phyloP scores from a whole-genome alignment of 2,888 invertebrate genomes.

The Cistogaster globosa region DNA sequence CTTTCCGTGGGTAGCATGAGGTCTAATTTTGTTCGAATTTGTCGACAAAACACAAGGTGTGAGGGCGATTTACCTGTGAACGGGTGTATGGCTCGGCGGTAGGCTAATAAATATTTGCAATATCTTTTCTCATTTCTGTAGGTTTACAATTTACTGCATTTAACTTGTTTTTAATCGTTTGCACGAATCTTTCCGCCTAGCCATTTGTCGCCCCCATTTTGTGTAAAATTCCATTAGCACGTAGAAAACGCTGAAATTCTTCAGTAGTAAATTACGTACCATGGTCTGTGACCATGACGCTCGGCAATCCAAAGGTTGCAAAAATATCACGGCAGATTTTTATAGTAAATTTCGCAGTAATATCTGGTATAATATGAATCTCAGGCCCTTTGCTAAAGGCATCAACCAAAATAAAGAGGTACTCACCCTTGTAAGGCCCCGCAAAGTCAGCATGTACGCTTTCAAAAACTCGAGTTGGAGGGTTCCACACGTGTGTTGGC shows the following conservation, averaged over 20 bases:
- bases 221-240: too few relatives aligned
- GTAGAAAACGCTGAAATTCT: too few relatives aligned
- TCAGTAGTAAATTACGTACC: conserved; percentile 43
- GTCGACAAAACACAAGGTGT: not conserved
- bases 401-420: conserved; percentile 54
- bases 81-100: too few relatives aligned
- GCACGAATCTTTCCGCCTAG: not conserved
- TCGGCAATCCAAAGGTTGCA: conserved; percentile 57
- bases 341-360: conserved; percentile 64
- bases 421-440: conserved; percentile 21
- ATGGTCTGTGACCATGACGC: conserved; percentile 61
- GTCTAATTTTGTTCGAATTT: not conserved
- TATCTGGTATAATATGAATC: conserved; percentile 66
- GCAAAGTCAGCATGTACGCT: conserved; percentile 72
- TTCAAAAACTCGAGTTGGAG: conserved; percentile 59
- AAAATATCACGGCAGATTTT: conserved; percentile 65
- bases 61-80: too few relatives aligned
- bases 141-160: too few relatives aligned
- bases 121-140: too few relatives aligned
- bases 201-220: conserved; percentile 2
- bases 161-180: not conserved
- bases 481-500: conserved; percentile 42
- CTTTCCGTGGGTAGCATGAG: conserved; percentile 21
- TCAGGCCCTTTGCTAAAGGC: conserved; percentile 73
- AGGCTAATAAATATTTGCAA: too few relatives aligned